Evolutionary conservation across 2,797 vertebrate species (phyloP).

Genomic region (Leptodactylus fallax): DNA sequence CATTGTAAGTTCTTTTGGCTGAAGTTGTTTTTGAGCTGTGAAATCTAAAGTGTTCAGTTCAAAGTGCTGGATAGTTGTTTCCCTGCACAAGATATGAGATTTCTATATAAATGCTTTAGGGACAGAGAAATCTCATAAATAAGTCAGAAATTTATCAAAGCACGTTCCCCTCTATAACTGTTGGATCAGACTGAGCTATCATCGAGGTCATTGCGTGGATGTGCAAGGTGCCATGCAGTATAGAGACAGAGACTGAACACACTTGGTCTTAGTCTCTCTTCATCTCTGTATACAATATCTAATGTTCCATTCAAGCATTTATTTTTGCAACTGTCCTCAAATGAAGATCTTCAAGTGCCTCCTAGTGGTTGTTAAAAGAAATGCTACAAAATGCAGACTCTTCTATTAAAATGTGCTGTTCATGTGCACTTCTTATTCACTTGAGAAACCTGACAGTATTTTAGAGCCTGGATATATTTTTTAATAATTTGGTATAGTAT

Average conservation of each 20-base stretch:
- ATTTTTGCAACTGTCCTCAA: background rate
- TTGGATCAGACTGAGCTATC: constrained; percentile 26
- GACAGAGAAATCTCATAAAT: constrained; percentile 24
- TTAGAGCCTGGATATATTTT: background rate
- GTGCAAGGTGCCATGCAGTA: constrained; percentile 13
- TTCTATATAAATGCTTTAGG: background rate
- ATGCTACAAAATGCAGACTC: background rate
- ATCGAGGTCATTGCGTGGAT: constrained; percentile 27
- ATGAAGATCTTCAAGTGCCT: constrained; percentile 23
- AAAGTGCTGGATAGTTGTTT: constrained; percentile 10
- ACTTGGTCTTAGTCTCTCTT: background rate
- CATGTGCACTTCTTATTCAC: background rate
- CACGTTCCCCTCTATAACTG: constrained; percentile 18
- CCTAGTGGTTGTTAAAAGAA: constrained; percentile 37
- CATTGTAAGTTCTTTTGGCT: background rate
- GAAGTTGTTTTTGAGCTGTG: background rate
- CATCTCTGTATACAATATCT: background rate
- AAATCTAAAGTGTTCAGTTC: background rate
- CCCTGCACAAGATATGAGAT: background rate
- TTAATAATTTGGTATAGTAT: too few species aligned
- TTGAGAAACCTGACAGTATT: background rate
- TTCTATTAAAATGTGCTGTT: background rate
- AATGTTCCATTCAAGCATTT: constrained; percentile 10
- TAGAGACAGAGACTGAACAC: constrained; percentile 33
- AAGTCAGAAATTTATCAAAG: constrained; percentile 44